Percentiles rank a stretch among this genome's conserved stretches.
These are phyloP conservation scores for Tachyglossus aculeatus DNA, from an alignment of 2,797 vertebrate genomes.

Conservation along the genomic window DNA sequence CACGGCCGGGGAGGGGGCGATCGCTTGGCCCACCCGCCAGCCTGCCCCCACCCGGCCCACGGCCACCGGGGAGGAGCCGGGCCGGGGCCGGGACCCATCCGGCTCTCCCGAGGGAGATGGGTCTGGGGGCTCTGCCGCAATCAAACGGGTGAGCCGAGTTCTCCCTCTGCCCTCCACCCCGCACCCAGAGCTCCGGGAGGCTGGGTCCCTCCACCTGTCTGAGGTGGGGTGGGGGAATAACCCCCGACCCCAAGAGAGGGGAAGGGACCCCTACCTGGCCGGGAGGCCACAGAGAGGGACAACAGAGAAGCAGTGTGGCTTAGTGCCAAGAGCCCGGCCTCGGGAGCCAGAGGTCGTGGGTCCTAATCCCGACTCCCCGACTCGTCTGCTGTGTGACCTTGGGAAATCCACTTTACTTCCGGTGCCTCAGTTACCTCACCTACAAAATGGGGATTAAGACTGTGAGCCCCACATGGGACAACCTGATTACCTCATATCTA, in stretches of 20 bases:
- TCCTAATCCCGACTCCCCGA: no score
- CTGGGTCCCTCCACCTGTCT: neutral
- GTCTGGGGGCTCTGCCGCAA: no score
- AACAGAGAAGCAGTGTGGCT: no score
- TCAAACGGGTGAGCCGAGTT: neutral
- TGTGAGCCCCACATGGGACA: no score
- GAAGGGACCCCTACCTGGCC: neutral
- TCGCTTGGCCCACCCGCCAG: neutral
- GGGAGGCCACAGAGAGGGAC: conserved; percentile 24
- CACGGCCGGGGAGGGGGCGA: conserved; percentile 16
- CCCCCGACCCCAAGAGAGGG: conserved; percentile 49
- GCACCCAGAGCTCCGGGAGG: conserved; percentile 20
- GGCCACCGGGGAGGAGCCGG: neutral
- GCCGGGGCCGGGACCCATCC: neutral
- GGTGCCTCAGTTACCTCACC: no score
- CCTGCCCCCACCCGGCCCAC: neutral
- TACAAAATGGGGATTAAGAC: no score
- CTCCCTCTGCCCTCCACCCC: conserved; percentile 11
- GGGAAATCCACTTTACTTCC: no score
- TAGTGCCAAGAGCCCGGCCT: no score
- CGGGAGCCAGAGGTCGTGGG: no score
- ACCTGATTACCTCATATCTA: no score
- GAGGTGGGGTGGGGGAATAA: conserved; percentile 9
- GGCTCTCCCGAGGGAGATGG: conserved; percentile 19
- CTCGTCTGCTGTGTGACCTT: no score